Conservation (phyloP, 2,113 vertebrate species). For the Cygnus atratus region DNA sequence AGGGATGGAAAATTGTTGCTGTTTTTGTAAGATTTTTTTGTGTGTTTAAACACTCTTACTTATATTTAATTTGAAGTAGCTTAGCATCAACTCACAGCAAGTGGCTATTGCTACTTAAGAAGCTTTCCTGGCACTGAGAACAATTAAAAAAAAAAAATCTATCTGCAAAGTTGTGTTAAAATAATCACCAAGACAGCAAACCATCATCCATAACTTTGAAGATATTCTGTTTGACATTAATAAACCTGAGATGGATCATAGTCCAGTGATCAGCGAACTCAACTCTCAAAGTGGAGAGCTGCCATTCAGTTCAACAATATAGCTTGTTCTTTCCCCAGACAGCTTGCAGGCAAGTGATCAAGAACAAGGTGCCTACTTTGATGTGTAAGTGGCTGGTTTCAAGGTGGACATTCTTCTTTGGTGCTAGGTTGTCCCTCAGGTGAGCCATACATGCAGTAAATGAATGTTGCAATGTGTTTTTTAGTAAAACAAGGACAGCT, state of each 20-base stretch:
- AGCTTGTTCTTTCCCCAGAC: background rate
- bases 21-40: background rate
- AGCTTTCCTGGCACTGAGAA: background rate
- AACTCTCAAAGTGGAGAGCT: rapidly evolving
- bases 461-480: background rate
- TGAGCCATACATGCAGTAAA: background rate
- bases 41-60: background rate
- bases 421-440: background rate
- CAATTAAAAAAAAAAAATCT: background rate
- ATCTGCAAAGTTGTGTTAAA: background rate
- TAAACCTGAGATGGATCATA: background rate
- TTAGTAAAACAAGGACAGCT: background rate
- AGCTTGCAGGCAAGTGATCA: background rate
- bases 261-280: background rate
- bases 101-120: background rate
- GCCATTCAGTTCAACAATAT: background rate
- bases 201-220: background rate
- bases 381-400: background rate
- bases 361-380: background rate
- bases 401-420: background rate
- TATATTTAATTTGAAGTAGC: background rate
- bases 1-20: background rate
- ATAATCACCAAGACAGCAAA: background rate
- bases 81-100: background rate
- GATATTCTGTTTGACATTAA: background rate